Conservation (phyloP, 1,140 invertebrate species). For the Achroia grisella region DNA sequence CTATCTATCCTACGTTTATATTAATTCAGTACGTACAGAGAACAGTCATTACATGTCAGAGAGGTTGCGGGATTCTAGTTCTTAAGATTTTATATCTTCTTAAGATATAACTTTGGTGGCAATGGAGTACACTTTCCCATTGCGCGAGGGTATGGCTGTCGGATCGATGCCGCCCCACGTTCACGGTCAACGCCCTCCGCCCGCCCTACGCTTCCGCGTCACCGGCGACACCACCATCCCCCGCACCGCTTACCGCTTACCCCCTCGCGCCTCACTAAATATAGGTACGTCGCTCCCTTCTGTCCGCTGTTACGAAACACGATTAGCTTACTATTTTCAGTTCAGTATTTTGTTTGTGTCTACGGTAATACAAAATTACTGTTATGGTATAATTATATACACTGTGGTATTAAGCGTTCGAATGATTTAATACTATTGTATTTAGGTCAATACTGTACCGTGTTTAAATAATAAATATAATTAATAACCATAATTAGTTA, state of each 20-base stretch:
- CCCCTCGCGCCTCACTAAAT: constrained; percentile 43
- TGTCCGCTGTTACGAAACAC: constrained; percentile 58
- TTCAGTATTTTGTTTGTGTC: constrained; percentile 36
- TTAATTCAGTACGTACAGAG: too few relatives aligned
- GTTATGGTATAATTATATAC: too few relatives aligned
- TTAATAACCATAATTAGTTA: too few relatives aligned
- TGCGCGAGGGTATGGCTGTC: constrained; percentile 67
- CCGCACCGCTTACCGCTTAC: background rate
- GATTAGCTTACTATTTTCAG: constrained; percentile 67
- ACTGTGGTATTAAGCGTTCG: too few relatives aligned
- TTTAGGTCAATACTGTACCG: too few relatives aligned
- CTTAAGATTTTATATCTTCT: too few relatives aligned
- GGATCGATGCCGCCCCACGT: constrained; percentile 68
- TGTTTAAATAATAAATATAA: too few relatives aligned
- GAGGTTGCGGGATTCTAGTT: too few relatives aligned
- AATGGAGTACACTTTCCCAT: constrained; percentile 51
- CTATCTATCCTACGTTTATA: too few relatives aligned
- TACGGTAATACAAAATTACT: constrained; percentile 25
- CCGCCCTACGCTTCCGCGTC: constrained; percentile 70
- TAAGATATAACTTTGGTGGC: background rate
- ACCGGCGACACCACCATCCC: constrained; percentile 17
- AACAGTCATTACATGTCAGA: too few relatives aligned
- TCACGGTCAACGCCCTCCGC: constrained; percentile 71
- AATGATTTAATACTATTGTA: too few relatives aligned
- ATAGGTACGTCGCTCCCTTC: constrained; percentile 48